These are phyloP conservation scores for Orthonevra nobilis DNA, from an alignment of 2,888 invertebrate species.

Conservation along the genomic window DNA sequence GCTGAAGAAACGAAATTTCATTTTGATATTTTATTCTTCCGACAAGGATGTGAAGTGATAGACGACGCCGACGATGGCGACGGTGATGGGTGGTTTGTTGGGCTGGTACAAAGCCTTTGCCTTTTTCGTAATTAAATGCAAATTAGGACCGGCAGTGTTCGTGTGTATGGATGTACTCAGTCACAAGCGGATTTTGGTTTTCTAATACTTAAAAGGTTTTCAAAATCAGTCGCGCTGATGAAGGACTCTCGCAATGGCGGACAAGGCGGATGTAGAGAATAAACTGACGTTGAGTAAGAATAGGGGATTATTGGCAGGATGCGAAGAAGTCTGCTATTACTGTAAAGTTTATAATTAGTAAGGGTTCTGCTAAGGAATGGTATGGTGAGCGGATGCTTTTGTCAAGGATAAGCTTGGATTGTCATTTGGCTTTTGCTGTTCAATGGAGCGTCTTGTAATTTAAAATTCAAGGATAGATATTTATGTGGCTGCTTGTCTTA, in stretches of 20 bases:
- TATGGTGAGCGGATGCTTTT: conserved; percentile 3
- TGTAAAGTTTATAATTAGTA: conserved; percentile 52
- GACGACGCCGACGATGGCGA: too few relatives aligned
- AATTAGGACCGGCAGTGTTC: conserved; percentile 58
- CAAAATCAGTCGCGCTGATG: conserved; percentile 50
- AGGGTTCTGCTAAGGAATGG: conserved; percentile 31
- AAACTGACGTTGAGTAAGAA: not conserved
- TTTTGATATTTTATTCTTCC: conserved; percentile 63
- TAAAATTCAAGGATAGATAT: not conserved
- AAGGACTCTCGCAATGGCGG: conserved; percentile 11
- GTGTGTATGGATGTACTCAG: conserved; percentile 47
- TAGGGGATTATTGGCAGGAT: conserved; percentile 18
- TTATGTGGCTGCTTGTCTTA: not conserved
- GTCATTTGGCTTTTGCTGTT: conserved; percentile 10
- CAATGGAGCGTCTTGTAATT: conserved; percentile 12
- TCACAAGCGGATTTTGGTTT: conserved; percentile 49
- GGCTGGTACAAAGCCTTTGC: not conserved
- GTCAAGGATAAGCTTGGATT: not conserved
- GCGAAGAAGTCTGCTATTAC: conserved; percentile 13
- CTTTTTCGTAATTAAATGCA: conserved; percentile 64
- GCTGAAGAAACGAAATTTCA: conserved; percentile 58
- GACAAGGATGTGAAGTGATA: conserved; percentile 58
- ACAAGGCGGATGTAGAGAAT: not conserved
- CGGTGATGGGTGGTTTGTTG: conserved; percentile 27
- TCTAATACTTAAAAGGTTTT: conserved; percentile 48